A percentile compares a stretch with the other conserved stretches of the same genome.
Conservation (phyloP, 2,113 vertebrate species). For the Lepisosteus osseus region DNA sequence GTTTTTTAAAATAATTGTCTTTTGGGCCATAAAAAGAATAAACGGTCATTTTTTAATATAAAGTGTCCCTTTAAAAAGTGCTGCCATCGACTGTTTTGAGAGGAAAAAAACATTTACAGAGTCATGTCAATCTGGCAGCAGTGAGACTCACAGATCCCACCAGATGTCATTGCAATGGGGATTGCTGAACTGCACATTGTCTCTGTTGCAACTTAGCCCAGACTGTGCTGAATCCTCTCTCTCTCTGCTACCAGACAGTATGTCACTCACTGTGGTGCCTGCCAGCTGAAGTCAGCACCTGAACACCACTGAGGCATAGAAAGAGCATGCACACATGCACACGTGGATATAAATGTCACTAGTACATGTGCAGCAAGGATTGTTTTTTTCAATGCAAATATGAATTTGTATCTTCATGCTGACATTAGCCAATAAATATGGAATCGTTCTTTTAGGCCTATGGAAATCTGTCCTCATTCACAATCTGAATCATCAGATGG, state of each 20-base stretch:
- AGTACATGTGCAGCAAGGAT: too few species aligned
- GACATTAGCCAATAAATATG: too few species aligned
- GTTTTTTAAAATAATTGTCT: too few species aligned
- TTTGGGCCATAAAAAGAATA: too few species aligned
- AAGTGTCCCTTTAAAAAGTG: too few species aligned
- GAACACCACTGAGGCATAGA: not conserved
- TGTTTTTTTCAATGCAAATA: too few species aligned
- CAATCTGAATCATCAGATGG: too few species aligned
- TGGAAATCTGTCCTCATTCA: too few species aligned
- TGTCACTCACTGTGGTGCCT: not conserved
- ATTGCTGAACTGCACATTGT: conserved; percentile 4
- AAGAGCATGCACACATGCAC: not conserved
- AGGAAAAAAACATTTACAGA: not conserved
- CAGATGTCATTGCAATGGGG: not conserved
- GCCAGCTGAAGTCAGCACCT: not conserved
- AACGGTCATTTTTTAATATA: too few species aligned
- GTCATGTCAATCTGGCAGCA: not conserved
- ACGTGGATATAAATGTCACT: not conserved
- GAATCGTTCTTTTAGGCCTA: too few species aligned
- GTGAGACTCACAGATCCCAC: not conserved
- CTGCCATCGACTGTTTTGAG: too few species aligned
- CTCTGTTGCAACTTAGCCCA: not conserved
- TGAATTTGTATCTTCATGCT: too few species aligned
- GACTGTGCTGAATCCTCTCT: not conserved
- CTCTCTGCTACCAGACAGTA: conserved; percentile 3